Evolutionary conservation across 30 jellyfish, hydroid and myxozoan species (phyloP), one percentile per base, ranked within the genome.

Genomic region (Turritopsis rubra): DNA sequence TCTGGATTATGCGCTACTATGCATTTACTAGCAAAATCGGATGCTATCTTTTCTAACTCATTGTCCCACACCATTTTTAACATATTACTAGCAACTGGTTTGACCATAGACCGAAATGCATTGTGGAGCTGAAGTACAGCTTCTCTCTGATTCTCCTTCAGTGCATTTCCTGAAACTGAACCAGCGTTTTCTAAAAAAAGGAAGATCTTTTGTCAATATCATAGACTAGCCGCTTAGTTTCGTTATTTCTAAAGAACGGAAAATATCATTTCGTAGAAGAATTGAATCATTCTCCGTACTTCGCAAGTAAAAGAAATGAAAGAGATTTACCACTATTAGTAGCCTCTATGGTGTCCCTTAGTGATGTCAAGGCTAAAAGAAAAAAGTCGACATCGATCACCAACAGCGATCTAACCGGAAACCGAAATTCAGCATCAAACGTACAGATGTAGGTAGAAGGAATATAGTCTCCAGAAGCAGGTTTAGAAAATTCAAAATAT

Each of bases 1-100:
- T 88, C 96, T 71, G 96, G 96, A 81, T 93, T 93, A 87, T 93
- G 99, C 16, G 97, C 96, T 60, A 93, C 96, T 52, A 85, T 77
- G 54, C 99, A 93, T 77, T 93, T 93, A 22, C 52, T 89, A 21
- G 96, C 99, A 70, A 88, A 93, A 71, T 88, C 85, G 79, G 87
- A 66, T 22, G 99, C 92, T 80, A 93, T 93, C 52, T 41, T 71
- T 66, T 93, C 99, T n/a, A 93, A 85, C 20, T 88, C 96, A 21
- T 75, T 31, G 88, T 93, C 99, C 99, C 99, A 93, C 22, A 89
- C 54, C 96, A 93, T 85, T 8, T 90, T 90, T 21, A 88, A 28
- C 99, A 93, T 93, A 66, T 93, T 93, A 70, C 92, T 53, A 3
- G 99, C 96, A 8, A 95, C 29, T 23, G 99, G 99, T 30, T 85